These are phyloP conservation scores for Naja naja DNA, from an alignment of 2,113 vertebrate species.

Conservation along the genomic window DNA sequence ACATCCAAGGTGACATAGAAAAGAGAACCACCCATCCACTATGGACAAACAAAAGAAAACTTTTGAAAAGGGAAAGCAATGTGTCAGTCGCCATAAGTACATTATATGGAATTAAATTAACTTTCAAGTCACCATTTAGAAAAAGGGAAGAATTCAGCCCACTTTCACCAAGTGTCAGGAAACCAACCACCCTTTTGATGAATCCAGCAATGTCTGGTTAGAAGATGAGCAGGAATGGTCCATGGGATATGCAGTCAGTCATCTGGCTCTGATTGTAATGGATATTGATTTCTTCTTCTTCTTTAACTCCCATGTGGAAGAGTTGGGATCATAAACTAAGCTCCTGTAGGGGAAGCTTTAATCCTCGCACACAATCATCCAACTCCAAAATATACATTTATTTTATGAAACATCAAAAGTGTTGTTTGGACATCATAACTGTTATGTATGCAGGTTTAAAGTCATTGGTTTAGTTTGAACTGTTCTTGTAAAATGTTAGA, in stretches of 20 bases:
- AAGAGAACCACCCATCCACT: slow-evolving; percentile 53
- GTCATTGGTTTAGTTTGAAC: no score
- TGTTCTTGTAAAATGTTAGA: no score
- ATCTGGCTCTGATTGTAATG: not conserved
- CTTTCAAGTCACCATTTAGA: not conserved
- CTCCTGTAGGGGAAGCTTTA: not conserved
- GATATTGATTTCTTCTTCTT: not conserved
- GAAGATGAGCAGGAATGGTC: not conserved
- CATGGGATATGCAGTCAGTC: not conserved
- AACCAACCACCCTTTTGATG: not conserved
- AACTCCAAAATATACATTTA: not conserved
- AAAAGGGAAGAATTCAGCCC: not conserved
- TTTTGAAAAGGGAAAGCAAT: not conserved
- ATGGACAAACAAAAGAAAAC: slow-evolving; percentile 12
- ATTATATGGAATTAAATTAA: not conserved
- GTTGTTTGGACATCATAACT: not conserved
- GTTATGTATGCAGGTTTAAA: no score
- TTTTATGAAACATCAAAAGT: not conserved
- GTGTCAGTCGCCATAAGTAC: not conserved
- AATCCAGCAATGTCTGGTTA: not conserved
- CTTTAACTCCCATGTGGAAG: not conserved
- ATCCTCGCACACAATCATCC: not conserved
- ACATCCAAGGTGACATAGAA: slow-evolving; percentile 70
- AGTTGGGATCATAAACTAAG: not conserved
- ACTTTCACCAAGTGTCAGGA: not conserved